These are phyloP conservation scores for Montipora foliosa DNA, from an alignment of 64 coral and sea anemone species.

Conservation along the genomic window DNA sequence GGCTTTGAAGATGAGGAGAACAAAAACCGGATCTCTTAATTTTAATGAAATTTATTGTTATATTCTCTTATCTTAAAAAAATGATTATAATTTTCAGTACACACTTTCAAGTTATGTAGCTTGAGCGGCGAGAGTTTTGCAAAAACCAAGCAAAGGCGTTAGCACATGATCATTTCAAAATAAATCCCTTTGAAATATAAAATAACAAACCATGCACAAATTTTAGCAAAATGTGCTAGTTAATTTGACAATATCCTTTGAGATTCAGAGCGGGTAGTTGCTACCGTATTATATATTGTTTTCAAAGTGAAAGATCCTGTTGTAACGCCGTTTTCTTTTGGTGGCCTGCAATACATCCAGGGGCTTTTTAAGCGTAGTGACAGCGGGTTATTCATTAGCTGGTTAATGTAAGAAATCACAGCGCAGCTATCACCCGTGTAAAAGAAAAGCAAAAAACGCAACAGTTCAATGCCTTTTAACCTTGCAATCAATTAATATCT, in stretches of 20 bases:
- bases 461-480: not conserved
- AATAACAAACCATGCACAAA: not conserved
- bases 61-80: slow-evolving; percentile 13
- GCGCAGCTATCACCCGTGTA: not conserved
- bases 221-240: too few species aligned
- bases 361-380: not conserved
- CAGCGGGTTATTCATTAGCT: not conserved
- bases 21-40: slow-evolving; percentile 14
- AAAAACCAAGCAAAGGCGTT: not conserved
- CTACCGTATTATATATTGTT: too few species aligned
- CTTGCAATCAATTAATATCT: not conserved
- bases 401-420: not conserved
- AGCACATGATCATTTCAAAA: slow-evolving; percentile 44
- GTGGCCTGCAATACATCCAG: not conserved
- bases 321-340: too few species aligned
- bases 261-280: too few species aligned
- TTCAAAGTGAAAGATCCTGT: too few species aligned
- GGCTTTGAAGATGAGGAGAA: slow-evolving; percentile 22
- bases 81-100: not conserved
- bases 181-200: not conserved
- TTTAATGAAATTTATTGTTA: slow-evolving; percentile 29
- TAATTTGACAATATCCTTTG: too few species aligned
- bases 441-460: not conserved
- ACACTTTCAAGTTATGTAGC: not conserved
- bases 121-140: not conserved